These are phyloP conservation scores for Chelidonichthys spinosus DNA, from an alignment of 2,797 vertebrate species.

Conservation along the genomic window DNA sequence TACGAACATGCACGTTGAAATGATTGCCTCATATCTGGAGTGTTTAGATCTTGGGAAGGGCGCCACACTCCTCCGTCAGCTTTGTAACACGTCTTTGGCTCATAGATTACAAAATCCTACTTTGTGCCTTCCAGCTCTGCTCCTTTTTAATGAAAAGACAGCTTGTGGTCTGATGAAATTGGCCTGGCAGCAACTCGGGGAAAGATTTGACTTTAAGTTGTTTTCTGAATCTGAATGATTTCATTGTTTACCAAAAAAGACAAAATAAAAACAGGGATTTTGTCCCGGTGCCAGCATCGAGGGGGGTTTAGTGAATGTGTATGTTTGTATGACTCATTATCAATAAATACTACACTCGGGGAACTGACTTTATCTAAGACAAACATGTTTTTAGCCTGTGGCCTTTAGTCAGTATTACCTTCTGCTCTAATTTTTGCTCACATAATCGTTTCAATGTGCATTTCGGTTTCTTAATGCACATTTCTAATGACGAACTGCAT, in stretches of 20 bases:
- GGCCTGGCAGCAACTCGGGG: conserved; percentile 39
- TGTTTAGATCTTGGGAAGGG: conserved; percentile 47
- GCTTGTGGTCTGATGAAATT: conserved; percentile 46
- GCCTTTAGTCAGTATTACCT: neutral
- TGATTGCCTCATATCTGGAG: conserved; percentile 32
- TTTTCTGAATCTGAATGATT: conserved; percentile 29
- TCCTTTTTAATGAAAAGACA: conserved; percentile 54
- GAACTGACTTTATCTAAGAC: neutral
- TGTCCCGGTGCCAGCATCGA: conserved; percentile 7
- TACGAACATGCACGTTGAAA: neutral
- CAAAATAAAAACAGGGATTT: neutral
- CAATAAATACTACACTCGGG: conserved; percentile 2
- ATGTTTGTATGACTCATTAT: conserved; percentile 19
- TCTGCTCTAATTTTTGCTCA: neutral
- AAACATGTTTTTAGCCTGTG: neutral
- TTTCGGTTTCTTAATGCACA: neutral
- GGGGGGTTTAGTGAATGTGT: neutral
- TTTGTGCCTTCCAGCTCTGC: conserved; percentile 31
- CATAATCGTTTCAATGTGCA: neutral
- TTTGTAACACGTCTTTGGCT: conserved; percentile 36
- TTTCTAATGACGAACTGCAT: neutral
- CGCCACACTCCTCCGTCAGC: conserved; percentile 37
- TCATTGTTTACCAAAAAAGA: conserved; percentile 14
- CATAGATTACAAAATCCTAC: conserved; percentile 38
- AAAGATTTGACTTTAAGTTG: conserved; percentile 23